phyloP scores from a whole-genome alignment of 1,140 invertebrate species.

The Eciton burchellii region DNA sequence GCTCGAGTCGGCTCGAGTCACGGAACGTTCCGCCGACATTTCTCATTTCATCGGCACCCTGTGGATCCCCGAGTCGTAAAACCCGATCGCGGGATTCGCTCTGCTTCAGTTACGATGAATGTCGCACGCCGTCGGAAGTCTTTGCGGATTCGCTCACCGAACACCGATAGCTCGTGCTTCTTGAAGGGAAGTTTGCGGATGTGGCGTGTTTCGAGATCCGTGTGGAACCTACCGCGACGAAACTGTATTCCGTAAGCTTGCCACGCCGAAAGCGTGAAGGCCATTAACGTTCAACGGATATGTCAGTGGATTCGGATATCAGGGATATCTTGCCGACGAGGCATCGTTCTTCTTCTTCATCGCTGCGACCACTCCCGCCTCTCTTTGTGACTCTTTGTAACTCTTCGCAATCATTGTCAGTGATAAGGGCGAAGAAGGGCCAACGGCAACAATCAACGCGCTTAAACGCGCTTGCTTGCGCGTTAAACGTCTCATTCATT shows the following conservation, averaged over 20 bases:
- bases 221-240: slow-evolving; percentile 34
- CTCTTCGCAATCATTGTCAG: too few relatives aligned
- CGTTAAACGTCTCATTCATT: too few relatives aligned
- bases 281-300: not conserved
- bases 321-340: too few relatives aligned
- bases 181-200: slow-evolving; percentile 78
- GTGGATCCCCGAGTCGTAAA: slow-evolving; percentile 61
- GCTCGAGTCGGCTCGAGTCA: not conserved
- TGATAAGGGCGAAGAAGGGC: too few relatives aligned
- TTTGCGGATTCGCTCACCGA: slow-evolving; percentile 62
- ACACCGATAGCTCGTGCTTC: slow-evolving; percentile 26
- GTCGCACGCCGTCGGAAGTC: slow-evolving; percentile 73
- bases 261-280: not conserved
- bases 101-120: slow-evolving; percentile 81
- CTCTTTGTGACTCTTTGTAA: too few relatives aligned
- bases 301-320: not conserved
- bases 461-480: too few relatives aligned
- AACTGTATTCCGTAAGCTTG: not conserved
- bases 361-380: too few relatives aligned
- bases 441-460: too few relatives aligned
- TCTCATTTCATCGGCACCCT: slow-evolving; percentile 56
- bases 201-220: slow-evolving; percentile 62
- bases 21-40: slow-evolving; percentile 45
- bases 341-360: not conserved
- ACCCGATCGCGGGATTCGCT: slow-evolving; percentile 77